phyloP scores from a whole-genome alignment of 2,888 invertebrate species.

The Dione juno region DNA sequence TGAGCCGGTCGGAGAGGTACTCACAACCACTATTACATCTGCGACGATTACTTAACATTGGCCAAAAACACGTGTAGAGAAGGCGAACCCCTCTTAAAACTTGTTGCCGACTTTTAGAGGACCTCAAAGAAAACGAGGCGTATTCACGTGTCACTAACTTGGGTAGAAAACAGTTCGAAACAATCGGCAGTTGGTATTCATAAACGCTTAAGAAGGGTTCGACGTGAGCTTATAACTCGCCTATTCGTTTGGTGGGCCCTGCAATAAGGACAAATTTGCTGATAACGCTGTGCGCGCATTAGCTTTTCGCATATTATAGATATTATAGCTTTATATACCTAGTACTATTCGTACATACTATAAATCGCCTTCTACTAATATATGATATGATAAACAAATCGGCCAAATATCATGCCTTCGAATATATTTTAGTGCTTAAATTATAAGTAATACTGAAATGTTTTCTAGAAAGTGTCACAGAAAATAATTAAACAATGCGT shows the following conservation, averaged over 20 bases:
- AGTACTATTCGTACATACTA: no score
- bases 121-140: conserved; percentile 28
- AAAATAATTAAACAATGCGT: neutral
- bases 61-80: conserved; percentile 44
- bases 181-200: conserved; percentile 12
- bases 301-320: no score
- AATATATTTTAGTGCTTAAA: no score
- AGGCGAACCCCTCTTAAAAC: conserved; percentile 38
- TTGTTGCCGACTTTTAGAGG: conserved; percentile 37
- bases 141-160: conserved; percentile 29
- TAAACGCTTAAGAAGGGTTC: neutral
- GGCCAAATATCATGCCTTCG: no score
- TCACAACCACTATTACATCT: conserved; percentile 46
- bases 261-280: no score
- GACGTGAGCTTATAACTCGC: neutral
- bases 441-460: neutral
- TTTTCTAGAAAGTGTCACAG: neutral
- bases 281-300: no score
- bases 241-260: neutral
- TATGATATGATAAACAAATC: no score
- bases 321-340: no score
- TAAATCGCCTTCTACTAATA: no score
- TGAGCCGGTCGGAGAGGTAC: conserved; percentile 40
- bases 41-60: conserved; percentile 45
- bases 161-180: neutral